Percentiles rank a stretch among this genome's conserved stretches.
Evolutionary conservation across 2,888 invertebrate species (phyloP).

Genomic region (Pachymerium ferrugineum): DNA sequence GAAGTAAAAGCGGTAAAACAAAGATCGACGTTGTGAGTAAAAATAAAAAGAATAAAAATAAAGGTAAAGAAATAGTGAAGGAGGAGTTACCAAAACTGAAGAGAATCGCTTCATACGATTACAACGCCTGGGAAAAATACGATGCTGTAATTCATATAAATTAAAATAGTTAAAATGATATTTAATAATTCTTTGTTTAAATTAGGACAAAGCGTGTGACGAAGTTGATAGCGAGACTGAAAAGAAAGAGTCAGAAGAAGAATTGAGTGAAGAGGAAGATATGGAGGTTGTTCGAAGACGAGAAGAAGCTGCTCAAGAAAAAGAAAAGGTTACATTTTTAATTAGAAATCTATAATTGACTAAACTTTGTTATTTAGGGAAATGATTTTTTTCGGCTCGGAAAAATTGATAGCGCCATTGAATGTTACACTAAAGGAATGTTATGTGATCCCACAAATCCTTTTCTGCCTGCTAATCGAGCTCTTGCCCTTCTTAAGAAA

Average conservation of each 20-base stretch:
- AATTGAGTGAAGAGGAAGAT: conserved; percentile 43
- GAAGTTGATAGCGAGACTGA: neutral
- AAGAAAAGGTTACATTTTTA: conserved; percentile 57
- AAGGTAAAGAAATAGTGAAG: conserved; percentile 24
- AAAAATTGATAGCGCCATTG: conserved; percentile 46
- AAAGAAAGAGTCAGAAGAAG: neutral
- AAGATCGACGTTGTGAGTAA: conserved; percentile 25
- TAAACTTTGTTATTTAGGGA: conserved; percentile 42
- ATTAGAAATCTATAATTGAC: conserved; percentile 42
- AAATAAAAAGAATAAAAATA: conserved; percentile 34
- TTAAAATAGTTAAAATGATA: neutral
- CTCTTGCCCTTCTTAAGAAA: conserved; percentile 75
- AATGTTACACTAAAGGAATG: conserved; percentile 47
- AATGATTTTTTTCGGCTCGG: conserved; percentile 47
- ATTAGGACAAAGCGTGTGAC: conserved; percentile 39
- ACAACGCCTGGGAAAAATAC: conserved; percentile 70
- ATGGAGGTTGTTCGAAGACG: conserved; percentile 42
- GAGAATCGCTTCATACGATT: conserved; percentile 60
- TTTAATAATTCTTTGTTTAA: conserved; percentile 36
- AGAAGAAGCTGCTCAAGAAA: conserved; percentile 62
- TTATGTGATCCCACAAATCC: conserved; percentile 51
- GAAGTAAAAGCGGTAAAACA: conserved; percentile 20
- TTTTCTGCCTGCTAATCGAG: conserved; percentile 79
- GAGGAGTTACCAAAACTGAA: neutral
- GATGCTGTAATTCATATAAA: conserved; percentile 59